These are phyloP conservation scores for Crossocerus cetratus DNA, from an alignment of 2,888 invertebrate genomes.

Conservation along the genomic window DNA sequence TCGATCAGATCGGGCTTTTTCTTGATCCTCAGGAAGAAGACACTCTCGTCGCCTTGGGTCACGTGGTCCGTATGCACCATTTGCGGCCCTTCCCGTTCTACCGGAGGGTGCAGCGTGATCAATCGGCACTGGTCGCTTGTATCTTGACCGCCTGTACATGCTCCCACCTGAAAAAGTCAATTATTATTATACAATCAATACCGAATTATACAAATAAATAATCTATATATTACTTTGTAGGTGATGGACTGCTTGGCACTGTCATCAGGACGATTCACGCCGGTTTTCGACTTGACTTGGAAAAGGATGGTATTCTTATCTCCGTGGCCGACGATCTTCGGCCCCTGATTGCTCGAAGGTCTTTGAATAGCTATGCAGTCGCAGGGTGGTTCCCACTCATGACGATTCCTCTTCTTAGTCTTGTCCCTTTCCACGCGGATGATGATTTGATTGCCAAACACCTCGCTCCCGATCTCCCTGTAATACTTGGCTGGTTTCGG, in stretches of 20 bases:
- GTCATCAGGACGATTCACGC: slow-evolving; percentile 7
- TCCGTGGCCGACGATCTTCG: slow-evolving; percentile 67
- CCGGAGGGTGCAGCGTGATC: slow-evolving; percentile 66
- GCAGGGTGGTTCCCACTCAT: slow-evolving; percentile 70
- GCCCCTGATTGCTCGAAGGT: slow-evolving; percentile 61
- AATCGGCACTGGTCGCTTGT: slow-evolving; percentile 61
- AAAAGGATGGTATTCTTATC: slow-evolving; percentile 71
- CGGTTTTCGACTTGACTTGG: slow-evolving; percentile 60
- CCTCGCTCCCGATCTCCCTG: slow-evolving; percentile 83
- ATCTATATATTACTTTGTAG: no score
- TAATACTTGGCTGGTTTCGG: slow-evolving; percentile 73
- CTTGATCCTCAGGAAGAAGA: slow-evolving; percentile 69
- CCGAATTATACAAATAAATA: no score
- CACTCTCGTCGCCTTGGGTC: slow-evolving; percentile 64
- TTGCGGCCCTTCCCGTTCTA: slow-evolving; percentile 45
- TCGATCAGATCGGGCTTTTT: slow-evolving; percentile 58
- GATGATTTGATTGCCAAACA: slow-evolving; percentile 83
- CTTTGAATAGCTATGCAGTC: slow-evolving; percentile 71
- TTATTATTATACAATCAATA: background rate
- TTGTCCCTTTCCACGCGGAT: slow-evolving; percentile 82
- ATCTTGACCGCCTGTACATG: slow-evolving; percentile 48
- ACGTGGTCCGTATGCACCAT: slow-evolving; percentile 69
- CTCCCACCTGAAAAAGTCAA: slow-evolving; percentile 33
- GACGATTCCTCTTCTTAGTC: slow-evolving; percentile 66
- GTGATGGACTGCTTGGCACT: slow-evolving; percentile 50